A percentile compares a stretch with the other conserved stretches of the same genome.
Evolutionary conservation across 1,140 invertebrate genomes (phyloP).

Genomic region (Leptestheria dahalacensis): DNA sequence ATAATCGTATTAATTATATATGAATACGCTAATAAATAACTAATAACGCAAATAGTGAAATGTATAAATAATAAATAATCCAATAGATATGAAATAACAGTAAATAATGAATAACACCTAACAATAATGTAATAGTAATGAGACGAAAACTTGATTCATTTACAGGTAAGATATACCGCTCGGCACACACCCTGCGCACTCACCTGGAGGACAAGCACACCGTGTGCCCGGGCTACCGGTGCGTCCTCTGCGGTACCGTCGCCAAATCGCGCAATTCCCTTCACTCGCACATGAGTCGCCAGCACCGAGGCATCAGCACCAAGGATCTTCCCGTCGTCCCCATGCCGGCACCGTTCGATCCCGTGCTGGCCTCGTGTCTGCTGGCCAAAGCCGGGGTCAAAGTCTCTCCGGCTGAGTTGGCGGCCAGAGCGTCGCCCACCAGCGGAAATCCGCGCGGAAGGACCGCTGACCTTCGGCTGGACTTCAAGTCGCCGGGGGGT

Average conservation of each 20-base stretch:
- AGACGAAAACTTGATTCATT: too few species aligned
- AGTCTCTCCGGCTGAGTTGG: slow-evolving; percentile 59
- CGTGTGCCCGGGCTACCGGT: slow-evolving; percentile 75
- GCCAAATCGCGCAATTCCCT: slow-evolving; percentile 78
- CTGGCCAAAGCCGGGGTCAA: slow-evolving; percentile 68
- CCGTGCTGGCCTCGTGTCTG: slow-evolving; percentile 60
- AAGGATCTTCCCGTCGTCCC: slow-evolving; percentile 77
- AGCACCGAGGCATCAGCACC: slow-evolving; percentile 77
- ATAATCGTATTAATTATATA: too few species aligned
- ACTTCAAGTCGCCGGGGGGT: slow-evolving; percentile 30
- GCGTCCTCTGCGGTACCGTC: slow-evolving; percentile 77
- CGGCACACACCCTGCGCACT: slow-evolving; percentile 72
- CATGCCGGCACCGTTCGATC: slow-evolving; percentile 79
- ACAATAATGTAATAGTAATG: too few species aligned
- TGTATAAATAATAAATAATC: too few species aligned
- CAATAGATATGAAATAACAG: too few species aligned
- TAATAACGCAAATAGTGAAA: too few species aligned
- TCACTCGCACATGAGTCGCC: slow-evolving; percentile 81
- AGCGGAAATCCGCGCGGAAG: slow-evolving; percentile 41
- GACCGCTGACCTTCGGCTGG: slow-evolving; percentile 52
- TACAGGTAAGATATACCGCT: slow-evolving; percentile 69
- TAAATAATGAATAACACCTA: too few species aligned
- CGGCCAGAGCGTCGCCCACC: slow-evolving; percentile 64
- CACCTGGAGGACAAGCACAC: slow-evolving; percentile 86
- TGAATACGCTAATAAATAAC: too few species aligned